Base-by-base conservation (phyloP, 2,888 invertebrate genomes). In the Lasioglossum zephyrum region DNA sequence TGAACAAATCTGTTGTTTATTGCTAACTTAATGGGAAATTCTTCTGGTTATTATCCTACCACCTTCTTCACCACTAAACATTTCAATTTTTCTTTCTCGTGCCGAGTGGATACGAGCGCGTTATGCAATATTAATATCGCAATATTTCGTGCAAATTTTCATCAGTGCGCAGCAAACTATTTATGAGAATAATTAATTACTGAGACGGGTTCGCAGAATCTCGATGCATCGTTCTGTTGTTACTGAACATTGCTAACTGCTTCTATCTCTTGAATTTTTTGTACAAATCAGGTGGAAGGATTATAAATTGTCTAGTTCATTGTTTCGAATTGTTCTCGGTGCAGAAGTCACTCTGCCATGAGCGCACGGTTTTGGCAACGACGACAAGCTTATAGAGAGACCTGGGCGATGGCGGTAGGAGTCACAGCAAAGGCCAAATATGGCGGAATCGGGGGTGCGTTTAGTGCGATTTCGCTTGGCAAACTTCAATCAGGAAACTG, bases 1-100 rank as follows among this genome's bases (percentile, higher is more conserved):
- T 69, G 73, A 86, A 84, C 84, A 63, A 36, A 79, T 77, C 60
- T 81, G 82, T 80, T 82, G 77, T 87, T 82, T 82, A 87, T 89
- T 85, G 84, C 74, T 47, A 81, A 74, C 74, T 82, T 87, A 87
- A 89, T 89, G 82, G 69, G 82, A 87, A 82, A 89, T 89, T 87
- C 85, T 85, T 84, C 74, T 84, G 77, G 79, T 87, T 82, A 83
- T 84, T 85, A 85, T 80, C 74, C 53, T 39, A 36, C 22, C 57
- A 49, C 73, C 70, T 73, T 53, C 75, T 57, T 39, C 39, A 47
- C 36, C 26, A n/a, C 57, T 4, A 0, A 9, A 11, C 11, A 4
- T 57, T n/a, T 18, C n/a, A 3, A n/a, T n/a, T 3, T 57, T n/a
- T 57, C 57, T 11, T n/a, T 31, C 6, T 63, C 44, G 39, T 18